Evolutionary conservation across 2,888 invertebrate species (phyloP).

Genomic region (Lasioglossum zephyrum): DNA sequence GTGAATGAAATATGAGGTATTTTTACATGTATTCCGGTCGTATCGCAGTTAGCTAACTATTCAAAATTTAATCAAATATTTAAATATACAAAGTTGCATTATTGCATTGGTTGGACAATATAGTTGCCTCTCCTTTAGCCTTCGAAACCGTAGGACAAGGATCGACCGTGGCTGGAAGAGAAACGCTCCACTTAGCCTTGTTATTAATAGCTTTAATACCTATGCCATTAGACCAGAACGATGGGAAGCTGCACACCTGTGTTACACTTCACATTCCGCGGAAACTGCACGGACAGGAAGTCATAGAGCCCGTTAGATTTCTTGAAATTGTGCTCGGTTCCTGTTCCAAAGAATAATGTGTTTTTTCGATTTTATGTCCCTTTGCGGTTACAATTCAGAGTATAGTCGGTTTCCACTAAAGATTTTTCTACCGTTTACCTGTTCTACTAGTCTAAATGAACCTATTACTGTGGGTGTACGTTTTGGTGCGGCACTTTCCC

Average conservation of each 20-base stretch:
- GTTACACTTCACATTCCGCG: constrained; percentile 36
- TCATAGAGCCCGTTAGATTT: constrained; percentile 22
- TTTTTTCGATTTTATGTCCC: not conserved
- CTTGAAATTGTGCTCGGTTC: not conserved
- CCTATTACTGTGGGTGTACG: too few relatives aligned
- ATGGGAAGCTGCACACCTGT: constrained; percentile 52
- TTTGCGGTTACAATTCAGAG: not conserved
- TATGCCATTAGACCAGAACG: constrained; percentile 41
- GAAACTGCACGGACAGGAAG: constrained; percentile 27
- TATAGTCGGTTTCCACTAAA: too few relatives aligned
- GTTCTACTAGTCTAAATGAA: too few relatives aligned
- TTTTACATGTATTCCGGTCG: too few relatives aligned
- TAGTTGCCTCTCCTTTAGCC: not conserved
- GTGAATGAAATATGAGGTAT: too few relatives aligned
- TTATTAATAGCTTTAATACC: constrained; percentile 60
- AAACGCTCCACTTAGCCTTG: constrained; percentile 10
- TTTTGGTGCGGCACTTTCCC: too few relatives aligned
- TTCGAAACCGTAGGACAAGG: constrained; percentile 18
- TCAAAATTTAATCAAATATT: not conserved
- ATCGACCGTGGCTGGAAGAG: constrained; percentile 10
- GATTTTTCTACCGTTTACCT: too few relatives aligned
- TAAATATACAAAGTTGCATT: not conserved
- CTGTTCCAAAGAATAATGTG: not conserved
- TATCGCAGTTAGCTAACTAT: too few relatives aligned
- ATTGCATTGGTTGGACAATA: not conserved